Evolutionary conservation across 2,113 vertebrate species (phyloP), one percentile per base, ranked within the genome.

Genomic region (Thamnaconus septentrionalis): DNA sequence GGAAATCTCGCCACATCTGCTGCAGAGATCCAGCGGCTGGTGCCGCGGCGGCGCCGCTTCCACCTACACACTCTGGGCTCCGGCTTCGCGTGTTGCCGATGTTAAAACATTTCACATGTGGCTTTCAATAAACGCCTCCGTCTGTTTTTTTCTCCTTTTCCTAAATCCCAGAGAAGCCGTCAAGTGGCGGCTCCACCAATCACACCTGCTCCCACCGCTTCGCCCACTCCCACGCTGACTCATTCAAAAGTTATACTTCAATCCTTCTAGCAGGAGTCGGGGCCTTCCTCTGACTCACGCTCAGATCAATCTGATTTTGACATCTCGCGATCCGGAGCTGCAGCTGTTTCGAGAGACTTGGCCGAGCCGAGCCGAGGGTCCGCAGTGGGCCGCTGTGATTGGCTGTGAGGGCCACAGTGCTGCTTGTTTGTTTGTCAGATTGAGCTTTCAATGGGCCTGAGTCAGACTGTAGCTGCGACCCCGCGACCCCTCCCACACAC

Each of bases 51-150:
- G 63, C 63, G n/a, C n/a, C 44, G 31, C 53, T 48, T 57, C 69
- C 76, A 69, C 85, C 85, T 54, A 79, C 83, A 51, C 81, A 5
- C n/a, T 76, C 56, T 40, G 54, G 59, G 18, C 18, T 31, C 18
- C 18, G 18, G 18, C 18, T 31, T 31, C 18, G 18, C 18, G 18
- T 2, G 18, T 31, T 31, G 18, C 18, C 18, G 18, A 31, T 31
- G 18, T 31, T 78, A 67, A 69, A 74, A 7, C 61, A 59, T 81
- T 83, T 85, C 76, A 72, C 59, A 67, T 58, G 59, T 49, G 53
- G 69, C 62, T 69, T 41, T 3, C 61, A 31, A 31, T 31, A 73
- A 82, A 59, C 54, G 57, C 77, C 78, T 76, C 60, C 71, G 45
- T 59, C 57, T 66, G 63, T 46, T 64, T 46, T 61, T 50, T 7